Percentiles rank a stretch among this genome's conserved stretches.
phyloP scores from a whole-genome alignment of 2,797 vertebrate species.

The Odontamblyopus lacepedii region DNA sequence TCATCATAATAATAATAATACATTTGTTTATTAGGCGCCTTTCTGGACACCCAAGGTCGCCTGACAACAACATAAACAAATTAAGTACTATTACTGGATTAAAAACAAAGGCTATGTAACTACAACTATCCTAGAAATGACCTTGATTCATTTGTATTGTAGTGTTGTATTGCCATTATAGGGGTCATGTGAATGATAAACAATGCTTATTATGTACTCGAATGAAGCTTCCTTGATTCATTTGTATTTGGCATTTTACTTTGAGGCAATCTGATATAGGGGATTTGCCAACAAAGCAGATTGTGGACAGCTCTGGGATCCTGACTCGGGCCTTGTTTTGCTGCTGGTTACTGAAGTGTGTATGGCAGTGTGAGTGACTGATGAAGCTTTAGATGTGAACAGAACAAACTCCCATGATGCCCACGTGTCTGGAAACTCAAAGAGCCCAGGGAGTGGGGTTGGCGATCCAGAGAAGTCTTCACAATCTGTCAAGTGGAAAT shows the following conservation, averaged over 20 bases:
- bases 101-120: not conserved
- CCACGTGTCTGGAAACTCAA: conserved; percentile 7
- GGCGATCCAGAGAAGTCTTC: conserved; percentile 10
- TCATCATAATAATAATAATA: no score
- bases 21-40: no score
- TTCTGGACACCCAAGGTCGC: no score
- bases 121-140: conserved; percentile 28
- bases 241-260: conserved; percentile 23
- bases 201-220: not conserved
- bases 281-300: conserved; percentile 40
- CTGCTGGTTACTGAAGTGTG: conserved; percentile 23
- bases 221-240: not conserved
- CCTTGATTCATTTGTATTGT: not conserved
- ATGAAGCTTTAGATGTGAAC: conserved; percentile 27
- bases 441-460: not conserved
- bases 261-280: conserved; percentile 25
- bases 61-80: no score
- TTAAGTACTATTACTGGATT: not conserved
- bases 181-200: conserved; percentile 15
- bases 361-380: conserved; percentile 20
- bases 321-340: conserved; percentile 20
- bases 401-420: conserved; percentile 5
- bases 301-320: conserved; percentile 40
- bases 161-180: no score
- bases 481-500: conserved; percentile 16